Conservation (phyloP, 1,140 invertebrate genomes). For the Vollenhovia emeryi region DNA sequence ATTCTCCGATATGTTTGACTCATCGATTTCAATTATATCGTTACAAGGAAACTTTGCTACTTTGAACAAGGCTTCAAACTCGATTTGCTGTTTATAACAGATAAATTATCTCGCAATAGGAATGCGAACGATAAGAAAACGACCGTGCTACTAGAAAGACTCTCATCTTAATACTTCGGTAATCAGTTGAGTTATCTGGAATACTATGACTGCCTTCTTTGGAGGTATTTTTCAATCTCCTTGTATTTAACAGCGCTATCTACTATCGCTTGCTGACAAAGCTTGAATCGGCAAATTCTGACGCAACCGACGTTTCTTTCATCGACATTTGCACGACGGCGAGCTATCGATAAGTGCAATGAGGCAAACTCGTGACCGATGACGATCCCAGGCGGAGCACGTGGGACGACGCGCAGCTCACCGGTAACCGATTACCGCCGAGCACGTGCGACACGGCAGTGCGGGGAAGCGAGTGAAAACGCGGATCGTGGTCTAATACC, state of each 20-base stretch:
- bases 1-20: not conserved
- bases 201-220: not conserved
- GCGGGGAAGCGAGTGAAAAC: conserved; percentile 58
- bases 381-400: conserved; percentile 25
- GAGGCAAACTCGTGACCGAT: not conserved
- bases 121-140: conserved; percentile 8
- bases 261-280: not conserved
- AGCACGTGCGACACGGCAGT: conserved; percentile 54
- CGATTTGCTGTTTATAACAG: not conserved
- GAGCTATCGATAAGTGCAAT: not conserved
- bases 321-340: not conserved
- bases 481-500: conserved; percentile 58
- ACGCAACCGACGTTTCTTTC: not conserved
- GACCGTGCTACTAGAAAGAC: not conserved
- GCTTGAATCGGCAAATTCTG: not conserved
- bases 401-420: conserved; percentile 10
- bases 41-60: not conserved
- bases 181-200: not conserved
- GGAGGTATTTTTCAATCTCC: not conserved
- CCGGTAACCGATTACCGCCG: conserved; percentile 62
- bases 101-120: not conserved
- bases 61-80: not conserved
- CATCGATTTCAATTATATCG: not conserved
- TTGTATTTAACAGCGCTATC: not conserved
- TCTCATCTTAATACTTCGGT: not conserved